Percentiles rank a stretch among this genome's conserved stretches.
These are phyloP conservation scores for Petrolisthes cinctipes DNA, from an alignment of 2,888 invertebrate species.

Conservation along the genomic window DNA sequence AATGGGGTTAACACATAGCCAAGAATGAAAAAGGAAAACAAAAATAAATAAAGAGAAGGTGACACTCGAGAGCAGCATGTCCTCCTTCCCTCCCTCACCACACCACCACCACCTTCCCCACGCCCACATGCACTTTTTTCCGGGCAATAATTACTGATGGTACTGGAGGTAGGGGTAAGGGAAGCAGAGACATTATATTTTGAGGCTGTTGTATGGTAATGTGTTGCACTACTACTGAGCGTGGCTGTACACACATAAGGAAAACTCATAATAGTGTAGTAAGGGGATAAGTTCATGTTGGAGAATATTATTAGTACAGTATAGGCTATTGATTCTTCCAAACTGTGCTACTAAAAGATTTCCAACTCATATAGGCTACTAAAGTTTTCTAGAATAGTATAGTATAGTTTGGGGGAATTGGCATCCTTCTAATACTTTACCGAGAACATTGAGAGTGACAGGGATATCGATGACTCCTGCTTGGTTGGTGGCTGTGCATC, in stretches of 20 bases:
- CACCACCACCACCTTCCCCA: constrained; percentile 63
- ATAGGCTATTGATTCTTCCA: neutral
- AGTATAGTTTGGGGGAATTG: too few species aligned
- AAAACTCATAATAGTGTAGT: too few species aligned
- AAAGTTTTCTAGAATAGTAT: neutral
- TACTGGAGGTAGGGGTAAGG: constrained; percentile 31
- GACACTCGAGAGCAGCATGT: constrained; percentile 67
- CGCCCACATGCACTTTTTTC: constrained; percentile 18
- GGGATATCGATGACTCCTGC: constrained; percentile 42
- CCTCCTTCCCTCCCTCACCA: constrained; percentile 68
- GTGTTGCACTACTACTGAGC: too few species aligned
- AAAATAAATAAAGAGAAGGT: too few species aligned
- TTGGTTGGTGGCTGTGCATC: constrained; percentile 75
- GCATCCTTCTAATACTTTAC: constrained; percentile 24
- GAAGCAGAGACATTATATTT: too few species aligned
- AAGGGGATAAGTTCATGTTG: neutral
- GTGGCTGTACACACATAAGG: too few species aligned
- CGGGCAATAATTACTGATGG: constrained; percentile 43
- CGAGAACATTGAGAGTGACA: constrained; percentile 32
- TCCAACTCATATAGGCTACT: too few species aligned
- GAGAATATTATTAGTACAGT: neutral
- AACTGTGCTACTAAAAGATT: too few species aligned
- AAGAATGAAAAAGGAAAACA: too few species aligned
- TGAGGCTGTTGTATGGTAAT: too few species aligned
- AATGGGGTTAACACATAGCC: too few species aligned